A percentile compares a stretch with the other conserved stretches of the same genome.
Conservation (phyloP, 2,113 vertebrate genomes). For the Zosterops japonicus region DNA sequence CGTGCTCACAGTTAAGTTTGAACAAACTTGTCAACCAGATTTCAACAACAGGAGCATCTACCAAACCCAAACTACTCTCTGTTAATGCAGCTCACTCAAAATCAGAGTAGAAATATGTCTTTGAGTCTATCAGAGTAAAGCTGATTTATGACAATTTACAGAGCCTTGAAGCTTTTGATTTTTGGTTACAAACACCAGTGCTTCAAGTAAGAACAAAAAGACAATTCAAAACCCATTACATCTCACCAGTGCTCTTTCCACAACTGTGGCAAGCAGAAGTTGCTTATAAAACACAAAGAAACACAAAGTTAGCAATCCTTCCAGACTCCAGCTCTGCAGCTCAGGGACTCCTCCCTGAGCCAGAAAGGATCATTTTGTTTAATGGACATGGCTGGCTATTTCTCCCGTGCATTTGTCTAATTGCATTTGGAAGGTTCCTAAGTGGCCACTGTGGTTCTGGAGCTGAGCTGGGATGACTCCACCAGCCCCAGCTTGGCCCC, state of each 20-base stretch:
- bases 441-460: not conserved
- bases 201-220: not conserved
- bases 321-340: not conserved
- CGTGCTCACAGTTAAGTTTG: not conserved
- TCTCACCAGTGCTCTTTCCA: not conserved
- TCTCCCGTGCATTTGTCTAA: not conserved
- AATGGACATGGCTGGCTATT: not conserved
- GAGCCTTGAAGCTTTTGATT: not conserved
- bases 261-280: not conserved
- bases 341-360: not conserved
- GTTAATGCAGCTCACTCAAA: not conserved
- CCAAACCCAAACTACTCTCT: not conserved
- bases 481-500: not conserved
- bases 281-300: not conserved
- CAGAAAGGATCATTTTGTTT: conserved; percentile 15
- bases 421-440: not conserved
- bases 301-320: not conserved
- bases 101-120: not conserved
- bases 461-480: not conserved
- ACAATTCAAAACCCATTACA: not conserved
- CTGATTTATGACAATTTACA: not conserved
- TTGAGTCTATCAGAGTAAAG: not conserved
- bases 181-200: not conserved
- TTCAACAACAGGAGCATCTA: not conserved
- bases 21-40: not conserved